Conservation (phyloP, 2,113 vertebrate genomes). For the Tinamus guttatus region DNA sequence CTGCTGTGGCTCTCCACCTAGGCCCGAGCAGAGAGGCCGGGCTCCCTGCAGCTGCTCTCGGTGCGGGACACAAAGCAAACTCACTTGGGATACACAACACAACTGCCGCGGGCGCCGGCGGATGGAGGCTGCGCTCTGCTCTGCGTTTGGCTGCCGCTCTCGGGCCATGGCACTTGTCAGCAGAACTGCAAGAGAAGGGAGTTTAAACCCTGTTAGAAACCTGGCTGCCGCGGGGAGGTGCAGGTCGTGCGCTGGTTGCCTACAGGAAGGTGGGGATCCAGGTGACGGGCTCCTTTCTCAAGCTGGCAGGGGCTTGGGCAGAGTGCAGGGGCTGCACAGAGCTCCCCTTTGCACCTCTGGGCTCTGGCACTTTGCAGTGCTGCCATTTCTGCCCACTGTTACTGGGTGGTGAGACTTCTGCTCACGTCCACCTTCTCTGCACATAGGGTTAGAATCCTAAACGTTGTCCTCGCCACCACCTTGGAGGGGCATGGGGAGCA, state of each 20-base stretch:
- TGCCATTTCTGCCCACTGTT: neutral
- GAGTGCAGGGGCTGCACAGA: neutral
- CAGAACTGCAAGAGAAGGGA: constrained; percentile 74
- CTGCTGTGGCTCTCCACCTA: neutral
- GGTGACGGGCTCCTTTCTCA: neutral
- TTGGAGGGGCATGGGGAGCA: neutral
- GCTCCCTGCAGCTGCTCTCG: neutral
- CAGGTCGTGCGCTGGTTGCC: accelerated
- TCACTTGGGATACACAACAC: constrained; percentile 66
- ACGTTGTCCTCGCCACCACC: neutral
- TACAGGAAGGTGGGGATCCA: neutral
- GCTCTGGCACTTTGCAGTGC: neutral
- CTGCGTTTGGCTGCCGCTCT: constrained; percentile 15
- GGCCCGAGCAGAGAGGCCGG: neutral
- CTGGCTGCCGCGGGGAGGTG: neutral
- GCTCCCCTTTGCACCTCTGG: accelerated
- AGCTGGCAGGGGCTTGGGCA: neutral
- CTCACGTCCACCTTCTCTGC: neutral
- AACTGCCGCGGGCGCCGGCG: constrained; percentile 31
- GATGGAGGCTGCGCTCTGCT: neutral
- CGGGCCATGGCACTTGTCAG: constrained; percentile 35
- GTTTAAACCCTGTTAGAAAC: constrained; percentile 23
- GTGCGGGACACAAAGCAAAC: constrained; percentile 41
- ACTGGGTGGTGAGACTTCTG: neutral
- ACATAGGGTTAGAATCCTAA: neutral